Conservation (phyloP, 2,797 vertebrate species). For the Lindbergichthys nudifrons region DNA sequence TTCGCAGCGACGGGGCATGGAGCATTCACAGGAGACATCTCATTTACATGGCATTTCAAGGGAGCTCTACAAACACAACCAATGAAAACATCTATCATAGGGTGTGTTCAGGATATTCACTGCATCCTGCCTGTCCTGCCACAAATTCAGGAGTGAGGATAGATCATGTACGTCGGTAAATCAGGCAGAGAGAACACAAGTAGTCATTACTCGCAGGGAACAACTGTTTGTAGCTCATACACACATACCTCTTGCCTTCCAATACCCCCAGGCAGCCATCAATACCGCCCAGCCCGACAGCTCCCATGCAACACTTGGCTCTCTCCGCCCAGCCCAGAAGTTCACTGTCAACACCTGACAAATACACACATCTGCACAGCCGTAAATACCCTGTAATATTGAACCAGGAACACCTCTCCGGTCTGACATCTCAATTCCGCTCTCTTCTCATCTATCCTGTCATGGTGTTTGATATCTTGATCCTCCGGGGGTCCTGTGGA, state of each 20-base stretch:
- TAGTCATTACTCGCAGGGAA: constrained; percentile 82
- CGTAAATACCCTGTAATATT: constrained; percentile 80
- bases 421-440: constrained; percentile 78
- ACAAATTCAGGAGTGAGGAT: constrained; percentile 56
- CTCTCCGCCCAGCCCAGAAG: constrained; percentile 55
- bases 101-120: constrained; percentile 47
- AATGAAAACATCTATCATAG: constrained; percentile 70
- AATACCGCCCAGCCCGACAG: constrained; percentile 68
- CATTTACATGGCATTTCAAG: constrained; percentile 32
- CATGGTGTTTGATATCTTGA: constrained; percentile 64
- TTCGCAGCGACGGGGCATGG: background rate
- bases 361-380: constrained; percentile 85
- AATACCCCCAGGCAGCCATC: constrained; percentile 73
- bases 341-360: constrained; percentile 80
- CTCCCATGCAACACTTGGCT: constrained; percentile 47
- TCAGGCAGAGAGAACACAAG: constrained; percentile 64
- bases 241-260: constrained; percentile 72
- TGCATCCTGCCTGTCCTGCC: constrained; percentile 57
- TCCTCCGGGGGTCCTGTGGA: background rate
- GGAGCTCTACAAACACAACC: constrained; percentile 16
- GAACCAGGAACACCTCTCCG: constrained; percentile 68
- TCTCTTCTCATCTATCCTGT: constrained; percentile 45
- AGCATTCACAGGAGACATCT: constrained; percentile 18
- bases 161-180: constrained; percentile 77
- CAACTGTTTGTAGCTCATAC: constrained; percentile 82